Percentiles rank a stretch among this genome's conserved stretches.
phyloP scores from a whole-genome alignment of 2,113 vertebrate genomes.

The Paradoxurus hermaphroditus region DNA sequence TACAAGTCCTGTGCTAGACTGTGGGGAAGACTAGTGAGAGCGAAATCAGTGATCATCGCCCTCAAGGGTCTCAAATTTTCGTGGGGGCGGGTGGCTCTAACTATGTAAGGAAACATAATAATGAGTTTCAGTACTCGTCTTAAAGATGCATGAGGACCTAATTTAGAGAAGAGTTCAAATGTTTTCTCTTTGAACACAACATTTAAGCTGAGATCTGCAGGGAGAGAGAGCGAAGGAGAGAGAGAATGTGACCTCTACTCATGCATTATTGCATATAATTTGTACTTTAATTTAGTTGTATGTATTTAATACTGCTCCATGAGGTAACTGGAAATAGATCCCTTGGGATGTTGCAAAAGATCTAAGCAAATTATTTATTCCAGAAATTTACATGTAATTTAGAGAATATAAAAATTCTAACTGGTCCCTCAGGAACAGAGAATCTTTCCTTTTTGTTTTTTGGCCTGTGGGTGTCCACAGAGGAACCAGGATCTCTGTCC shows the following conservation, averaged over 20 bases:
- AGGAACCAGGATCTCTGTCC: neutral
- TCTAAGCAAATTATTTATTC: constrained; percentile 45
- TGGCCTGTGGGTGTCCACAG: neutral
- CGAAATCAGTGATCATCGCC: too few relatives aligned
- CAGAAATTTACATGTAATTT: constrained; percentile 57
- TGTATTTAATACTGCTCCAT: constrained; percentile 17
- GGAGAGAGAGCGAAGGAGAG: neutral
- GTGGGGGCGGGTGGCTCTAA: neutral
- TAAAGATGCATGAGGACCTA: neutral
- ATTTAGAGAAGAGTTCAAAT: neutral
- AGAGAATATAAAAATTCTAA: neutral
- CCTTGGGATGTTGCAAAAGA: constrained; percentile 16
- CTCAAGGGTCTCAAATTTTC: too few relatives aligned
- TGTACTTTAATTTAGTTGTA: constrained; percentile 36
- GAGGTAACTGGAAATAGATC: constrained; percentile 42
- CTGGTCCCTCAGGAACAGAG: neutral
- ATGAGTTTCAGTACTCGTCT: neutral
- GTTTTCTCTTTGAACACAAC: neutral
- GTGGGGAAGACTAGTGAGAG: rapidly evolving
- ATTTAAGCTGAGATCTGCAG: neutral
- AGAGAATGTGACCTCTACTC: neutral
- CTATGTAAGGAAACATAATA: neutral
- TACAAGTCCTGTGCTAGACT: neutral
- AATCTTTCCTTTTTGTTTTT: neutral
- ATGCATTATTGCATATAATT: neutral